These are phyloP conservation scores for Camptogramma bilineatum DNA, from an alignment of 2,888 invertebrate genomes.

Conservation along the genomic window DNA sequence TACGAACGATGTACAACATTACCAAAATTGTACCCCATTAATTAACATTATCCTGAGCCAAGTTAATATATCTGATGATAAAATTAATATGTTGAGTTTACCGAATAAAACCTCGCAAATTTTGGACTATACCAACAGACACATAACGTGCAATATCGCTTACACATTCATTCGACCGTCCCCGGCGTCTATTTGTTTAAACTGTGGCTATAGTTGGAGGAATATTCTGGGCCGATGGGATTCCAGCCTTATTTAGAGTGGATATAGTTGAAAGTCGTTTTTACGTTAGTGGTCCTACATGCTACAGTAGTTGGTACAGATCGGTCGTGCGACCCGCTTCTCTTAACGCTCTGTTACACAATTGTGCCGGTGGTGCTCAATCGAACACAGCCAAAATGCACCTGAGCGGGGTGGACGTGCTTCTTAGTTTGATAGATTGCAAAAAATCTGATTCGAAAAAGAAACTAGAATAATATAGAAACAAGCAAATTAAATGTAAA, in stretches of 20 bases:
- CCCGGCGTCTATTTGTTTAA: slow-evolving; percentile 18
- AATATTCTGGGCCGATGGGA: not conserved
- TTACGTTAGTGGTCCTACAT: slow-evolving; percentile 36
- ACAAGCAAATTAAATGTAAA: no score
- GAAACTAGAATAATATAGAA: not conserved
- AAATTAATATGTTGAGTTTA: slow-evolving; percentile 18
- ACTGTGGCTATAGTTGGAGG: slow-evolving; percentile 8
- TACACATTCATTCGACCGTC: slow-evolving; percentile 6
- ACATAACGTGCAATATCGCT: slow-evolving; percentile 16
- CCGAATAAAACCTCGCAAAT: not conserved
- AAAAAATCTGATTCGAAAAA: not conserved
- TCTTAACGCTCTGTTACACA: slow-evolving; percentile 70
- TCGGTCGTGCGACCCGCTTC: slow-evolving; percentile 51
- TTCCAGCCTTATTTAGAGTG: slow-evolving; percentile 12
- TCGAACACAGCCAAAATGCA: slow-evolving; percentile 42
- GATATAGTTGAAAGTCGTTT: slow-evolving; percentile 13
- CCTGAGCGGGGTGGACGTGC: slow-evolving; percentile 25
- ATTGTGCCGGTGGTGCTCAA: slow-evolving; percentile 46
- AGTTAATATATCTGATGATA: slow-evolving; percentile 21
- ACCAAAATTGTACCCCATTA: slow-evolving; percentile 1
- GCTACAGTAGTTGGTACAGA: slow-evolving; percentile 47
- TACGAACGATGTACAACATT: slow-evolving; percentile 2
- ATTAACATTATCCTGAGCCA: slow-evolving; percentile 8
- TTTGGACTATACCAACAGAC: slow-evolving; percentile 5
- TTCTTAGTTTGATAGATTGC: not conserved